These are phyloP conservation scores for Nomada flava DNA, from an alignment of 2,888 invertebrate genomes.

Conservation along the genomic window DNA sequence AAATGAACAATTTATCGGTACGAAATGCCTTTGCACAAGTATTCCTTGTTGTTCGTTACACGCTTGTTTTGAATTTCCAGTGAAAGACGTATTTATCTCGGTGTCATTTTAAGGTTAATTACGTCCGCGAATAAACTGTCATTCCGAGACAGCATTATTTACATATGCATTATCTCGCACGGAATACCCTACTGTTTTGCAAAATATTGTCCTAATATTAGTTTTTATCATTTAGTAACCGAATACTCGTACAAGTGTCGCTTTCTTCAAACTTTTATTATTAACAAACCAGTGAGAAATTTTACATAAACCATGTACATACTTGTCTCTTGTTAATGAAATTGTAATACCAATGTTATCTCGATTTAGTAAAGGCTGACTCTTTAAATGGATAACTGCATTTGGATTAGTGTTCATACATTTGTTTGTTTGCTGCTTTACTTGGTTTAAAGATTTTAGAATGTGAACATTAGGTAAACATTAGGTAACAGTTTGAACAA, in stretches of 20 bases:
- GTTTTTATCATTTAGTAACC: not conserved
- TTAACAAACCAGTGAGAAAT: not conserved
- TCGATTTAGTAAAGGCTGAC: not conserved
- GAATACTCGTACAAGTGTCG: not conserved
- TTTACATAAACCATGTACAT: not conserved
- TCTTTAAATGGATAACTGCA: too few relatives aligned
- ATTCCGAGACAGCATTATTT: not conserved
- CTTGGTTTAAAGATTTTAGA: too few relatives aligned
- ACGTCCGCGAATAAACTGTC: not conserved
- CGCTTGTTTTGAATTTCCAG: constrained; percentile 6
- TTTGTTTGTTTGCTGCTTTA: too few relatives aligned
- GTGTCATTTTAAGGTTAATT: constrained; percentile 37
- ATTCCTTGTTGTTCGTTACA: constrained; percentile 18
- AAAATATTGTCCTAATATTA: not conserved
- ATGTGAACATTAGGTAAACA: too few relatives aligned
- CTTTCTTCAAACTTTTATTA: not conserved
- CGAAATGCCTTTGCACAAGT: constrained; percentile 33
- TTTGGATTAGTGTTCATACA: too few relatives aligned
- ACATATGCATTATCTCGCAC: not conserved
- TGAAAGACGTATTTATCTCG: constrained; percentile 6
- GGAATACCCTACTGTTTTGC: not conserved
- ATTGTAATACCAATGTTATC: not conserved
- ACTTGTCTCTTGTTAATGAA: not conserved
- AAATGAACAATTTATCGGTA: constrained; percentile 51
- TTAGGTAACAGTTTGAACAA: too few relatives aligned